Base-by-base conservation (phyloP, 2,797 vertebrate species). In the Eleutherodactylus coqui region DNA sequence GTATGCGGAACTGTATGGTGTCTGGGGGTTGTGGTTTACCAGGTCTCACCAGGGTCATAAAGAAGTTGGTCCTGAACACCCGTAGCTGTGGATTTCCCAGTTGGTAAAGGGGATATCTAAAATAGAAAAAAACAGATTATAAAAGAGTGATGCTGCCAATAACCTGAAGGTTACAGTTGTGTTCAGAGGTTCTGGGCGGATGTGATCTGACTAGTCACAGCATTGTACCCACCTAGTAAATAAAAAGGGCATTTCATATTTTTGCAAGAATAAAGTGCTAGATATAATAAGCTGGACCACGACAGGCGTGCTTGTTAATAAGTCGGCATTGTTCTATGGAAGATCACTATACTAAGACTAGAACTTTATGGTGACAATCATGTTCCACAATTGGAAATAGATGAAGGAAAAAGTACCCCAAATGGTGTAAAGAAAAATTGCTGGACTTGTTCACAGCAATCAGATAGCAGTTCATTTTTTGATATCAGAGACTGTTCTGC, bases 31-130 rank as follows among this genome's bases (percentile, higher is more conserved):
- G 96, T 34, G 95, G 94, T 62, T 92, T 93, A n/a, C 97, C 97
- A 0, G 98, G 97, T 90, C 96, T 95, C 90, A 99, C 97, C 49
- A 97, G 91, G 4, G 93, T 96, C 89, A 99, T 90, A 91, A 93
- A 96, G 92, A 97, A 99, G 89, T 96, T 95, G 36, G 98, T 97
- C 82, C 97, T 95, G 90, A 99, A 99, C 69, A 99, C 90, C 36
- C 97, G 96, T 80, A 98, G 92, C 91, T 99, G 98, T 32, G 98
- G 98, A 90, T 96, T 96, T 1, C 97, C 98, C 79, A 95, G 34
- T 93, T 99, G 98, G 92, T 96, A 98, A 27, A 99, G 89, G 1
- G 97, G 97, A 91, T 96, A 96, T 88, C 98, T 99, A 88, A 60
- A 75, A 58, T 1, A 55, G 38, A 77, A 53, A 60, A 75, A 49